Percentiles rank a stretch among this genome's conserved stretches.
phyloP scores from a whole-genome alignment of 2,888 invertebrate genomes.

The Zaprionus lineosus region DNA sequence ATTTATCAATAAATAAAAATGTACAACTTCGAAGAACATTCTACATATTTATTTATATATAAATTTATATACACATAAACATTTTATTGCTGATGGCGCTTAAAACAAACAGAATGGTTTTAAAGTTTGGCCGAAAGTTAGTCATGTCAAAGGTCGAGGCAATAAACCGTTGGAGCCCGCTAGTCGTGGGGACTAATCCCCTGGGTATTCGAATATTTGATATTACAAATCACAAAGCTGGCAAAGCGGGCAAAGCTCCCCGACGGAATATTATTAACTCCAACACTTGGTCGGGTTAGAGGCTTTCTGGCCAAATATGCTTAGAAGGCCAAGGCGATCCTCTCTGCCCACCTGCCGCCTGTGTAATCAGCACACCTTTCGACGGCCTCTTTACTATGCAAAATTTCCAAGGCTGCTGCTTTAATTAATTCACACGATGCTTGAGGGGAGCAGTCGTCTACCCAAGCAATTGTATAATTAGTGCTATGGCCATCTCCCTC shows the following conservation, averaged over 20 bases:
- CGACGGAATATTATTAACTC: conserved; percentile 22
- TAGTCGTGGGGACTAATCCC: not conserved
- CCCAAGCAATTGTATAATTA: conserved; percentile 55
- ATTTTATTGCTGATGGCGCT: too few relatives aligned
- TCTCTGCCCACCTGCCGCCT: conserved; percentile 18
- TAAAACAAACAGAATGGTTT: too few relatives aligned
- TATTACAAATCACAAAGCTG: conserved; percentile 51
- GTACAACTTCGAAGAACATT: too few relatives aligned
- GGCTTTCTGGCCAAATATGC: conserved; percentile 37
- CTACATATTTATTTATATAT: too few relatives aligned
- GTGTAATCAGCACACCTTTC: conserved; percentile 64
- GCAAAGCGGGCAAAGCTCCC: not conserved
- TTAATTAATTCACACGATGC: conserved; percentile 60
- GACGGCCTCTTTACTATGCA: conserved; percentile 64
- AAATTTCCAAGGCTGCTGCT: conserved; percentile 63
- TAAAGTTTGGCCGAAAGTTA: too few relatives aligned
- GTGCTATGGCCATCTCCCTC: conserved; percentile 27
- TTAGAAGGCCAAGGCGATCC: conserved; percentile 30
- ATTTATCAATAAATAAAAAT: too few relatives aligned
- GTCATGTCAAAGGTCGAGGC: conserved; percentile 56
- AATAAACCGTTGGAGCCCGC: conserved; percentile 21
- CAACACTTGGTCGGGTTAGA: conserved; percentile 13
- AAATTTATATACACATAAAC: too few relatives aligned
- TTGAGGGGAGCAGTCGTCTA: conserved; percentile 8
- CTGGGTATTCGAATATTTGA: conserved; percentile 17